A percentile compares a stretch with the other conserved stretches of the same genome.
Conservation (phyloP, 2,113 vertebrate genomes). For the Alexandromys fortis region DNA sequence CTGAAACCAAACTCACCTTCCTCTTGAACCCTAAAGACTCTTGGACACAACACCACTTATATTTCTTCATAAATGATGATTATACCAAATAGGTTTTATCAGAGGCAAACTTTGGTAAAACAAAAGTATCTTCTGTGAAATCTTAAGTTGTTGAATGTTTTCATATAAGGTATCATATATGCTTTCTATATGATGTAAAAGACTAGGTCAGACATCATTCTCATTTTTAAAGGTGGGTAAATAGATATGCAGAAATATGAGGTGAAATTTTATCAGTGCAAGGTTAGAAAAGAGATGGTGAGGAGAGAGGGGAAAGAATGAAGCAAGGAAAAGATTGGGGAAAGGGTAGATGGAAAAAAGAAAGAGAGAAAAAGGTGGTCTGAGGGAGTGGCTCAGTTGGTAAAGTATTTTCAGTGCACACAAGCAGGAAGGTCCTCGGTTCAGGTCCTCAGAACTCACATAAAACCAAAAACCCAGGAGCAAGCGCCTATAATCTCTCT, state of each 20-base stretch:
- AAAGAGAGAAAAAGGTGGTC: not conserved
- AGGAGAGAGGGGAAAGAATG: not conserved
- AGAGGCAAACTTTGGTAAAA: not conserved
- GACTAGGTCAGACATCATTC: not conserved
- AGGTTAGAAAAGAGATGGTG: not conserved
- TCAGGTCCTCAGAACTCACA: not conserved
- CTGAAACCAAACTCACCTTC: not conserved
- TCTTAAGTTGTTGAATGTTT: not conserved
- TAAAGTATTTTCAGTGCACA: not conserved
- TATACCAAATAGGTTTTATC: not conserved
- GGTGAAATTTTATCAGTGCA: not conserved
- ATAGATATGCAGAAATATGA: not conserved
- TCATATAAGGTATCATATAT: not conserved
- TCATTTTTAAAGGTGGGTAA: slow-evolving; percentile 40
- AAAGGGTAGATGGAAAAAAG: not conserved
- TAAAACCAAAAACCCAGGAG: not conserved
- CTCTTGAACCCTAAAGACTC: not conserved
- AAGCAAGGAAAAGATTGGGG: not conserved
- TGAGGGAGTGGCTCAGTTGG: not conserved
- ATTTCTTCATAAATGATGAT: not conserved
- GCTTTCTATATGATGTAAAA: not conserved
- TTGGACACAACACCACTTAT: not conserved
- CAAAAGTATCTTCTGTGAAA: too few species aligned
- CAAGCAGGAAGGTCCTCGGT: not conserved
- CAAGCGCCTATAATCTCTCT: not conserved